Evolutionary conservation across 2,888 invertebrate genomes (phyloP), one percentile per base, ranked within the genome.

Genomic region (Pyrochroa serraticornis): DNA sequence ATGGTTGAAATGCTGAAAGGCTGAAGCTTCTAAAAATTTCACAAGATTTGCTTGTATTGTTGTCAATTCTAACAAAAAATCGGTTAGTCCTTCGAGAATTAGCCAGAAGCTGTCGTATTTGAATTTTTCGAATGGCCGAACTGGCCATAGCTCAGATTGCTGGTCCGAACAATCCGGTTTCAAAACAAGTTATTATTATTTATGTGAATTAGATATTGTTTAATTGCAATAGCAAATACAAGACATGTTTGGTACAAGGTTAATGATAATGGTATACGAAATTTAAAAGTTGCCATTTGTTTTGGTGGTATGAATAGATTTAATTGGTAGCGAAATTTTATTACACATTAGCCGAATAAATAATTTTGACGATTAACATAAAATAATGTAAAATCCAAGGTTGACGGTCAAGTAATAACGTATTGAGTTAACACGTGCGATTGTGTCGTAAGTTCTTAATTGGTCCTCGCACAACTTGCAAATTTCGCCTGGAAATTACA

Each of bases 341-440:
- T 58, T 58, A 52, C 58, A 47, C 38, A 32, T 52, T 44, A 46
- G 9, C 47, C 35, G 42, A 47, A 58, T 45, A 57, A 43, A 58
- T 44, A 52, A 58, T 58, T 58, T 58, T 9, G 51, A 31, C 42
- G 58, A 52, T 50, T 58, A 52, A 57, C 51, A 47, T 46, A 67
- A 60, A 60, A 63, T 65, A 62, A 64, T 63, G 56, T 63, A 68
- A 62, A 62, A 64, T 55, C 60, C 68, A 70, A 70, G 70, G 70
- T 63, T 67, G 62, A 45, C 47, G 61, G 65, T 67, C 68, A 65
- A 68, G 67, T 70, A 45, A 52, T 52, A 52, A 45, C 43, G 51
- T 45, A 45, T 46, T 39, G 31, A 13, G 10, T n/a, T 10, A 39
- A 2, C n/a, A 39, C n/a, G n/a, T 39, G 12, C 10, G 13, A 49